Conservation (phyloP, 92 coral and sea anemone genomes). For the Ricordea florida region DNA sequence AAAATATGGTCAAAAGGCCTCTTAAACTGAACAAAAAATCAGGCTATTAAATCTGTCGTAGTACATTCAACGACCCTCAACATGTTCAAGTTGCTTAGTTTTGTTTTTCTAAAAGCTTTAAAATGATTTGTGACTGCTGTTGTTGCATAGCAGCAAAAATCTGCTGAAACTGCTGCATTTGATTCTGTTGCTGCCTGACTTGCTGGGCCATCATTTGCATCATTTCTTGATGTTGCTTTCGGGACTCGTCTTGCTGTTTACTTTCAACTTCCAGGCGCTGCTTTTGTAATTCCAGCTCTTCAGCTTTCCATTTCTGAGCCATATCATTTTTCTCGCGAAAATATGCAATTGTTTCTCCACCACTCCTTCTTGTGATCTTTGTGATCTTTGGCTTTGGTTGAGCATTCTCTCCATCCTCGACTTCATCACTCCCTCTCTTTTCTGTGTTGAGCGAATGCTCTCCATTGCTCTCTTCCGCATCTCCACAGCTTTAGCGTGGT, state of each 20-base stretch:
- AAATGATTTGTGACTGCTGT: slow-evolving; percentile 33
- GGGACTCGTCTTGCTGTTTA: slow-evolving; percentile 22
- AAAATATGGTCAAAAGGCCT: too few species aligned
- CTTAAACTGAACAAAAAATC: too few species aligned
- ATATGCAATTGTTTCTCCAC: slow-evolving; percentile 32
- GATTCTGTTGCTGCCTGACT: slow-evolving; percentile 39
- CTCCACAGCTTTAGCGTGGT: slow-evolving; percentile 31
- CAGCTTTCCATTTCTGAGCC: slow-evolving; percentile 41
- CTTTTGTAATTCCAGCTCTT: slow-evolving; percentile 33
- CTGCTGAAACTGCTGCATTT: slow-evolving; percentile 42
- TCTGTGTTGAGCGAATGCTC: slow-evolving; percentile 21
- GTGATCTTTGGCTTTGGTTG: slow-evolving; percentile 15
- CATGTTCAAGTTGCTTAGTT: neutral
- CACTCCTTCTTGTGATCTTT: slow-evolving; percentile 36
- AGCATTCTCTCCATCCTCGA: slow-evolving; percentile 18
- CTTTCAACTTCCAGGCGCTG: slow-evolving; percentile 41
- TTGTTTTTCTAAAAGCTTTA: slow-evolving; percentile 22
- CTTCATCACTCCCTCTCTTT: slow-evolving; percentile 19
- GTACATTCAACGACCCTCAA: too few species aligned
- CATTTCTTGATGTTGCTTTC: slow-evolving; percentile 46
- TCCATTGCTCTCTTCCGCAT: slow-evolving; percentile 31
- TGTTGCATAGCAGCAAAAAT: slow-evolving; percentile 37
- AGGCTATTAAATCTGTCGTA: too few species aligned
- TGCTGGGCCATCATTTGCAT: slow-evolving; percentile 34
- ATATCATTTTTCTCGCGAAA: slow-evolving; percentile 38